Conservation (phyloP, 1,140 invertebrate genomes). For the Agraylea sexmaculata region DNA sequence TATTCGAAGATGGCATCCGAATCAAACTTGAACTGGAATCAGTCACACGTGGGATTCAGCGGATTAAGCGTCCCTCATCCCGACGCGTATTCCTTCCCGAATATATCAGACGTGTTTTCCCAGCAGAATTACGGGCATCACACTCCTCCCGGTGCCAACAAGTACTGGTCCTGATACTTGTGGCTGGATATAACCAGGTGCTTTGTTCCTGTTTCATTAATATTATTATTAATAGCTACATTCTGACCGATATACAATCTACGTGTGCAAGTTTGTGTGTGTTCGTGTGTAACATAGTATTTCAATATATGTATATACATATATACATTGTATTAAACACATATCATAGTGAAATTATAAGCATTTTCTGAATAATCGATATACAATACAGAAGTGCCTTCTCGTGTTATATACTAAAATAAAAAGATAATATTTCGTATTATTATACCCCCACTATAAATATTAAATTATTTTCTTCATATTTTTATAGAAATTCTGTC, state of each 20-base stretch:
- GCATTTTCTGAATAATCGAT: neutral
- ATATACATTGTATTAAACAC: neutral
- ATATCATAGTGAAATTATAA: neutral
- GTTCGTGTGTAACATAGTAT: neutral
- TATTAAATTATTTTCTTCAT: neutral
- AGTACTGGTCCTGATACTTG: slow-evolving; percentile 35
- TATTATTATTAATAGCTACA: slow-evolving; percentile 27
- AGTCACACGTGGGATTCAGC: slow-evolving; percentile 35
- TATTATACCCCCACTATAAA: neutral
- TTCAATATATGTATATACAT: slow-evolving; percentile 19
- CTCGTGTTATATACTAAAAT: neutral
- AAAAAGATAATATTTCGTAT: neutral
- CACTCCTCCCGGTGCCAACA: slow-evolving; percentile 33
- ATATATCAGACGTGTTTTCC: slow-evolving; percentile 33
- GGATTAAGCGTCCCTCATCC: slow-evolving; percentile 30
- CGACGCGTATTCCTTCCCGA: slow-evolving; percentile 28
- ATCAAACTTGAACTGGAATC: slow-evolving; percentile 35
- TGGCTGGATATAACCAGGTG: too few relatives aligned
- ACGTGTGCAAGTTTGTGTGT: too few relatives aligned
- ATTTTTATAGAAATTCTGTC: neutral
- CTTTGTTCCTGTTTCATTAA: slow-evolving; percentile 17
- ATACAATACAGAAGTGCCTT: neutral
- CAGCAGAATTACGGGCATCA: slow-evolving; percentile 35
- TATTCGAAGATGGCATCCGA: slow-evolving; percentile 35
- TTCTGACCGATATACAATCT: slow-evolving; percentile 22